phyloP scores from a whole-genome alignment of 2,888 invertebrate genomes.

The Megastigmus dorsalis region DNA sequence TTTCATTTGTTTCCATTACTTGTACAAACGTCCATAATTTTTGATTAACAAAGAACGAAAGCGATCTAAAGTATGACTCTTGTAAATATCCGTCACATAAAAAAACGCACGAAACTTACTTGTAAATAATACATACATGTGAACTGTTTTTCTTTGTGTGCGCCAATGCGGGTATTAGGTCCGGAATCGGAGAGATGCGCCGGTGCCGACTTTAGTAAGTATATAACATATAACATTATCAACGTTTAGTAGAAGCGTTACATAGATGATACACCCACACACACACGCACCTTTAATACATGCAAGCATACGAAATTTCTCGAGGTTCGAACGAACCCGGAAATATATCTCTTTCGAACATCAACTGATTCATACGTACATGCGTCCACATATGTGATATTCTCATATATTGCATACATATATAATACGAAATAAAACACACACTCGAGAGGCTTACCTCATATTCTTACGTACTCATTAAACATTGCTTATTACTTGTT shows the following conservation, averaged over 20 bases:
- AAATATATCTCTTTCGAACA: too few relatives aligned
- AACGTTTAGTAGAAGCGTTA: conserved; percentile 45
- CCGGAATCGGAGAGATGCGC: conserved; percentile 78
- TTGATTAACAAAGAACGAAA: too few relatives aligned
- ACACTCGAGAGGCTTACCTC: too few relatives aligned
- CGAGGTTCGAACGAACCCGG: background rate
- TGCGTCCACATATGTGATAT: background rate
- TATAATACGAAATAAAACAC: background rate
- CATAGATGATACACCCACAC: too few relatives aligned
- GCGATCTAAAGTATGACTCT: background rate
- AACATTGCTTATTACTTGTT: too few relatives aligned
- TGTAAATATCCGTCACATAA: conserved; percentile 21
- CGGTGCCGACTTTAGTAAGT: conserved; percentile 79
- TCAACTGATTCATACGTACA: background rate
- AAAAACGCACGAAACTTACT: conserved; percentile 31
- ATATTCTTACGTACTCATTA: too few relatives aligned
- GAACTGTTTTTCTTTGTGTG: conserved; percentile 72
- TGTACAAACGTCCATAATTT: too few relatives aligned
- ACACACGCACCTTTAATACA: background rate
- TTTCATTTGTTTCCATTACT: background rate
- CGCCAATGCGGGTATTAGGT: conserved; percentile 75
- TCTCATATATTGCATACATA: background rate
- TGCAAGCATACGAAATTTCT: background rate
- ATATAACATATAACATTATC: conserved; percentile 63
- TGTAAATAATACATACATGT: conserved; percentile 73